A percentile compares a stretch with the other conserved stretches of the same genome.
phyloP scores from a whole-genome alignment of 2,113 vertebrate genomes.

The Stigmatopora argus region DNA sequence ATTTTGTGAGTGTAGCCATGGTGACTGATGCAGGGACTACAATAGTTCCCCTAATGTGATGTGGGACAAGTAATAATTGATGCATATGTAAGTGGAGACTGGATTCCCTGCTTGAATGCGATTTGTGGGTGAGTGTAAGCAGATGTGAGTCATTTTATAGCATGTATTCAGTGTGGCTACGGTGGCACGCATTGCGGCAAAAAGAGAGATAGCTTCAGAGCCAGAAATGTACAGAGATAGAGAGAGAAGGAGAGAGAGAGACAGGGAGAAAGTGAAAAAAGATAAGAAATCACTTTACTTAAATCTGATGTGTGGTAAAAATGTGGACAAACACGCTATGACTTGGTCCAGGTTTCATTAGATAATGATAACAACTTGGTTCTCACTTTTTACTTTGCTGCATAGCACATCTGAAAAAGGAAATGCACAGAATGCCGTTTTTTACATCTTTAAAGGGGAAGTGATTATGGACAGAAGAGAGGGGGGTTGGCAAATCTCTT shows the following conservation, averaged over 20 bases:
- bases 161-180: slow-evolving; percentile 14
- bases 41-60: slow-evolving; percentile 54
- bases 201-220: slow-evolving; percentile 14
- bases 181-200: slow-evolving; percentile 57
- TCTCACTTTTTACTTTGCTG: neutral
- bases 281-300: slow-evolving; percentile 7
- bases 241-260: slow-evolving; percentile 20
- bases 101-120: slow-evolving; percentile 31
- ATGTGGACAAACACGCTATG: neutral
- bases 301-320: neutral
- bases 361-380: neutral
- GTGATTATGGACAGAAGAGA: neutral
- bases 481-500: neutral
- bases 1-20: slow-evolving; percentile 41
- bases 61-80: slow-evolving; percentile 55
- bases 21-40: slow-evolving; percentile 27
- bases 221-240: slow-evolving; percentile 10
- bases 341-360: neutral
- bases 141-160: slow-evolving; percentile 59
- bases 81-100: slow-evolving; percentile 54
- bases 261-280: neutral
- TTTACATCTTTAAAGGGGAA: neutral
- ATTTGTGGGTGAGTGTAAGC: slow-evolving; percentile 28
- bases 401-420: neutral
- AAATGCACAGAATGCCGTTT: neutral